These are phyloP conservation scores for Trissolcus basalis DNA, from an alignment of 1,140 invertebrate genomes.

Conservation along the genomic window DNA sequence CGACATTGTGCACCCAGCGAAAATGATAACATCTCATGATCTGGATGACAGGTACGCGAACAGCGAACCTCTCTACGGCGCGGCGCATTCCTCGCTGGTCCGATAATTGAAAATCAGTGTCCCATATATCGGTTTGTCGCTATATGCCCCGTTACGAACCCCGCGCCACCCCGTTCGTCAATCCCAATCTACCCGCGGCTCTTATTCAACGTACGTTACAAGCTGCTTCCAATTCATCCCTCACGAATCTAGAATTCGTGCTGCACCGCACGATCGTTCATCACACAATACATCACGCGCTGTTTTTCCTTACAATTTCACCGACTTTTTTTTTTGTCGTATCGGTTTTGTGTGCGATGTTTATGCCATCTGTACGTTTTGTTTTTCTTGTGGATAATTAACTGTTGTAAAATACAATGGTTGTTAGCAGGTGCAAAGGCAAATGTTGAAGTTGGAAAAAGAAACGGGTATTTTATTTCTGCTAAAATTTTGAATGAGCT, in stretches of 20 bases:
- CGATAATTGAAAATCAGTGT: slow-evolving; percentile 76
- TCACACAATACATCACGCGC: slow-evolving; percentile 43
- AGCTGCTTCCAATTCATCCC: slow-evolving; percentile 50
- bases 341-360: slow-evolving; percentile 3
- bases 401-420: background rate
- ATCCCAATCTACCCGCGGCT: slow-evolving; percentile 50
- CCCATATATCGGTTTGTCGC: slow-evolving; percentile 70
- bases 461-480: no score
- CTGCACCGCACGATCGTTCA: slow-evolving; percentile 54
- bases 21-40: slow-evolving; percentile 73
- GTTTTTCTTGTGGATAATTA: slow-evolving; percentile 19
- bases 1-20: slow-evolving; percentile 54
- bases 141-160: slow-evolving; percentile 38
- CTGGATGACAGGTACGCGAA: slow-evolving; percentile 66
- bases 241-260: slow-evolving; percentile 50
- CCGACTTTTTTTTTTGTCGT: slow-evolving; percentile 1
- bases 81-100: slow-evolving; percentile 63
- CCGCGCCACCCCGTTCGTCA: slow-evolving; percentile 40
- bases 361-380: background rate
- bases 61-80: slow-evolving; percentile 58
- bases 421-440: background rate
- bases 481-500: no score
- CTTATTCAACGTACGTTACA: slow-evolving; percentile 53
- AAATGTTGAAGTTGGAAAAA: no score
- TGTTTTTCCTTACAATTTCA: slow-evolving; percentile 38